phyloP scores from a whole-genome alignment of 2,797 vertebrate species.

The Melanotaenia boesemani region DNA sequence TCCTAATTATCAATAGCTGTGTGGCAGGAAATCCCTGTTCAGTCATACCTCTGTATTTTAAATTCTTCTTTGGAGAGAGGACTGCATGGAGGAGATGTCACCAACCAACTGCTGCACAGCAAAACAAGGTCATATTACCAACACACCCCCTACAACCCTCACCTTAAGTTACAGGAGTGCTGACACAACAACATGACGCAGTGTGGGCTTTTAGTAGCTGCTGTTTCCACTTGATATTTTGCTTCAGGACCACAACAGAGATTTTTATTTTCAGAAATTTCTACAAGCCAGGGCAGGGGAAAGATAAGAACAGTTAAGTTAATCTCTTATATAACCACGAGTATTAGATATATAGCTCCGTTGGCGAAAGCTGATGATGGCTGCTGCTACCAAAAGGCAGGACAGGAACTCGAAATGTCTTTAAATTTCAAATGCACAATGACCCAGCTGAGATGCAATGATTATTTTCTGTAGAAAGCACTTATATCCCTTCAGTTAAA shows the following conservation, averaged over 20 bases:
- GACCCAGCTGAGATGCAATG: not conserved
- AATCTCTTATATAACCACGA: slow-evolving; percentile 67
- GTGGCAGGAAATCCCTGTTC: slow-evolving; percentile 24
- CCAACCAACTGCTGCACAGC: slow-evolving; percentile 45
- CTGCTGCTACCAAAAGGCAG: slow-evolving; percentile 30
- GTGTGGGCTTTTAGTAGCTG: slow-evolving; percentile 20
- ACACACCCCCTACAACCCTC: slow-evolving; percentile 16
- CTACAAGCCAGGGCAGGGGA: slow-evolving; percentile 29
- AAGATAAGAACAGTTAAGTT: slow-evolving; percentile 54
- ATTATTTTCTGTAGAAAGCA: slow-evolving; percentile 12
- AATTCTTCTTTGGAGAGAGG: slow-evolving; percentile 11
- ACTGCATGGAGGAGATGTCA: slow-evolving; percentile 8
- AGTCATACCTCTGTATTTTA: slow-evolving; percentile 18
- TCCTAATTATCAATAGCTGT: slow-evolving; percentile 42
- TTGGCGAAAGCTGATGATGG: slow-evolving; percentile 14
- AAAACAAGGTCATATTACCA: slow-evolving; percentile 63
- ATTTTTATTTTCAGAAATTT: slow-evolving; percentile 33
- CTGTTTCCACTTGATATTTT: slow-evolving; percentile 44
- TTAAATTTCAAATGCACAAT: slow-evolving; percentile 18
- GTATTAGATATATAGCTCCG: slow-evolving; percentile 41
- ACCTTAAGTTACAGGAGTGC: slow-evolving; percentile 60
- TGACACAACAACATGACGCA: slow-evolving; percentile 51
- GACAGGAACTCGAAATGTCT: slow-evolving; percentile 26
- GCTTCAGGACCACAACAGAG: slow-evolving; percentile 33
- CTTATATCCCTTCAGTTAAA: not conserved